Conservation (phyloP, 1,140 invertebrate species). For the Oryzaephilus surinamensis region DNA sequence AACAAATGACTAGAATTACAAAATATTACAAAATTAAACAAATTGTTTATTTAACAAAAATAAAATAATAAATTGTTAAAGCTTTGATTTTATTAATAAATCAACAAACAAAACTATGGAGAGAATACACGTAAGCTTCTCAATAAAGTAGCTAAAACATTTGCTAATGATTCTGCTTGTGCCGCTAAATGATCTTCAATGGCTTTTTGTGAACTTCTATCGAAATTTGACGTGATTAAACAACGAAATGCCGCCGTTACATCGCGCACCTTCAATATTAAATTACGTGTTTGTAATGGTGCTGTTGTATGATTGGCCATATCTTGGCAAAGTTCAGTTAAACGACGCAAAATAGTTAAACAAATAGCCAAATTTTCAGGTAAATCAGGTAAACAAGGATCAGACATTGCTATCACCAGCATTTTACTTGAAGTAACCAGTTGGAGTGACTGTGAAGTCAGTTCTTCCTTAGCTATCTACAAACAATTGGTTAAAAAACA, state of each 20-base stretch:
- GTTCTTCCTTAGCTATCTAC: conserved; percentile 58
- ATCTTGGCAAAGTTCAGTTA: conserved; percentile 59
- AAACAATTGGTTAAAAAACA: conserved; percentile 16
- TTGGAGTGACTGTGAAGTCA: conserved; percentile 67
- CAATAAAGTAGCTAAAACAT: conserved; percentile 67
- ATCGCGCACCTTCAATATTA: conserved; percentile 68
- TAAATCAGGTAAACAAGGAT: conserved; percentile 44
- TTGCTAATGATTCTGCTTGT: conserved; percentile 69
- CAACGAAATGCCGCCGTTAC: conserved; percentile 68
- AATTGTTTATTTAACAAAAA: conserved; percentile 6
- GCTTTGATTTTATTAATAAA: not conserved
- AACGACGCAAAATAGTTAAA: conserved; percentile 51
- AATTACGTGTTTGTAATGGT: conserved; percentile 64
- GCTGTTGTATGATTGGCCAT: conserved; percentile 63
- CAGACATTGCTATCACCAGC: conserved; percentile 68
- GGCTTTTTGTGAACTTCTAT: conserved; percentile 36
- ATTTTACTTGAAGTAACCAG: conserved; percentile 75
- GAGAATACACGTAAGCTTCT: conserved; percentile 72
- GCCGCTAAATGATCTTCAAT: conserved; percentile 54
- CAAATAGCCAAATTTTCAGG: conserved; percentile 58
- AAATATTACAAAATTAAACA: conserved; percentile 8
- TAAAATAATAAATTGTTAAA: conserved; percentile 6
- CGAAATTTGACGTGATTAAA: conserved; percentile 50
- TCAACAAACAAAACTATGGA: conserved; percentile 37
- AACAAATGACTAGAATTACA: conserved; percentile 8